Conservation (phyloP, 2,113 vertebrate genomes). For the Eurystomus gularis region DNA sequence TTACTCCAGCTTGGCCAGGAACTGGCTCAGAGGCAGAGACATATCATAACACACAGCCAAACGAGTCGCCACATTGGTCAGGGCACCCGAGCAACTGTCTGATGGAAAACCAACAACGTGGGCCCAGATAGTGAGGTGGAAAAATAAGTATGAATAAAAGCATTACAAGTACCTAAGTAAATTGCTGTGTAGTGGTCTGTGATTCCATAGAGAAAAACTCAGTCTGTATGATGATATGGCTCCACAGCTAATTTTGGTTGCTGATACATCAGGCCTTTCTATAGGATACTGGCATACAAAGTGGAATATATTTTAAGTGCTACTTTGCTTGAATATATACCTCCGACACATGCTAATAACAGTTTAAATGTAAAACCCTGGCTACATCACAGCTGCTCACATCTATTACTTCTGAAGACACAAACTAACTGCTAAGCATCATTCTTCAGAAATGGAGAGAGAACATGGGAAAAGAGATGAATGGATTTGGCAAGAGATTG, state of each 20-base stretch:
- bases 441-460: neutral
- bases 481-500: slow-evolving; percentile 5
- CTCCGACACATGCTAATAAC: slow-evolving; percentile 49
- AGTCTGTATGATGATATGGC: neutral
- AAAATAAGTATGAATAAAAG: neutral
- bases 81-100: neutral
- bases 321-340: neutral
- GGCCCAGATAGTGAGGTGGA: neutral
- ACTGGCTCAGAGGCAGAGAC: neutral
- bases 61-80: neutral
- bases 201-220: neutral
- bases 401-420: slow-evolving; percentile 33
- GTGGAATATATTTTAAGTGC: neutral
- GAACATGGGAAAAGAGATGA: slow-evolving; percentile 41
- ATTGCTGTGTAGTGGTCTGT: neutral
- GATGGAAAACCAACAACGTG: neutral
- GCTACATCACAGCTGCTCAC: slow-evolving; percentile 37
- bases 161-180: neutral
- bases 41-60: neutral
- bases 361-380: slow-evolving; percentile 14
- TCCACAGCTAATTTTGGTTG: slow-evolving; percentile 38
- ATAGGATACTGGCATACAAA: neutral
- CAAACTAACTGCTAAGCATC: slow-evolving; percentile 26
- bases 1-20: neutral
- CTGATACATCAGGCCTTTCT: neutral